Conservation (phyloP, 1,140 invertebrate species). For the Microplitis mediator region DNA sequence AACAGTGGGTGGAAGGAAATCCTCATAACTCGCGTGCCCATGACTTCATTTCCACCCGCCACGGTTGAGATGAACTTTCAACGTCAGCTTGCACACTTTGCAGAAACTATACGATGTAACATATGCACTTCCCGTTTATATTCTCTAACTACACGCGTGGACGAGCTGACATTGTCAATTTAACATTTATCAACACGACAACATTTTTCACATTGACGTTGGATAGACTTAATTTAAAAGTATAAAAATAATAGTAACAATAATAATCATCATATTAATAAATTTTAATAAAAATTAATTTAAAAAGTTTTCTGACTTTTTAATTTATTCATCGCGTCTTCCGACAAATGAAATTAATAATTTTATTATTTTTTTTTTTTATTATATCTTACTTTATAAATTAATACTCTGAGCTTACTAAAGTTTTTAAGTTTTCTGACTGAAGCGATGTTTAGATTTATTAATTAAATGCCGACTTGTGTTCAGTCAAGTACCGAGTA, state of each 20-base stretch:
- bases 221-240: too few species aligned
- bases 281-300: too few species aligned
- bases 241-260: background rate
- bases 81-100: conserved; percentile 9
- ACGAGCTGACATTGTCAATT: conserved; percentile 5
- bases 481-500: background rate
- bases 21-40: conserved; percentile 20
- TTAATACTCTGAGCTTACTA: background rate
- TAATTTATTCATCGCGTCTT: too few species aligned
- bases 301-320: too few species aligned
- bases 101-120: background rate
- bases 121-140: conserved; percentile 4
- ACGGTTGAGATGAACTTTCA: conserved; percentile 22
- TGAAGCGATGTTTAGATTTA: background rate
- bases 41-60: conserved; percentile 23
- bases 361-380: background rate
- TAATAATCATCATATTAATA: background rate
- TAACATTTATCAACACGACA: conserved; percentile 4
- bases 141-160: background rate
- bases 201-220: background rate
- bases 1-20: conserved; percentile 6
- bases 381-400: background rate
- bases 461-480: background rate
- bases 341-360: too few species aligned
- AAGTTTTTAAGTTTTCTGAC: background rate